Conservation (phyloP, 2,113 vertebrate species). For the Origma solitaria region DNA sequence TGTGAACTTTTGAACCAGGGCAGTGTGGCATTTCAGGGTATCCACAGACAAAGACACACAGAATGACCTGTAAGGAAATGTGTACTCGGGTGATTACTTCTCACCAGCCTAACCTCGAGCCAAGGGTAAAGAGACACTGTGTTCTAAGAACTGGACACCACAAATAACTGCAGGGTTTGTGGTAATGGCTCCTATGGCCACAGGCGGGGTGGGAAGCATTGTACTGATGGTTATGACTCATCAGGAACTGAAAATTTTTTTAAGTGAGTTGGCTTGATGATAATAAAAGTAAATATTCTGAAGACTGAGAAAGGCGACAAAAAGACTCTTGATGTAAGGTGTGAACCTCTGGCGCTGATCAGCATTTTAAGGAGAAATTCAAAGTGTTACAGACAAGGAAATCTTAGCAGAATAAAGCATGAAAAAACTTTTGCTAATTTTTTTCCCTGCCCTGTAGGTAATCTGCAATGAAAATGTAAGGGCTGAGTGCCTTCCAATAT, state of each 20-base stretch:
- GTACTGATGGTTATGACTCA: constrained; percentile 20
- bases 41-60: neutral
- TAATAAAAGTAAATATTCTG: constrained; percentile 4
- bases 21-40: neutral
- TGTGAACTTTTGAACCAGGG: neutral
- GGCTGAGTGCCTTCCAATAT: neutral
- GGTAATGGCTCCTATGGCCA: neutral
- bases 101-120: neutral
- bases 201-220: neutral
- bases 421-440: neutral
- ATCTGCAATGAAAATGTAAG: neutral
- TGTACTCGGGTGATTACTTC: neutral
- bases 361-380: neutral
- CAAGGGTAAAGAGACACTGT: neutral
- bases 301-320: neutral
- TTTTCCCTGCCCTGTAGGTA: neutral
- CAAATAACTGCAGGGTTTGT: neutral
- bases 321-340: neutral
- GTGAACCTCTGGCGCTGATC: neutral
- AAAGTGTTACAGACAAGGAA: neutral
- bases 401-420: neutral
- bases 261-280: neutral
- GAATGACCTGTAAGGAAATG: neutral
- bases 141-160: neutral
- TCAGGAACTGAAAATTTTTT: neutral